Evolutionary conservation across 37 sponge, comb jelly and placozoan genomes (phyloP).

Genomic region (Beroe forskalii): DNA sequence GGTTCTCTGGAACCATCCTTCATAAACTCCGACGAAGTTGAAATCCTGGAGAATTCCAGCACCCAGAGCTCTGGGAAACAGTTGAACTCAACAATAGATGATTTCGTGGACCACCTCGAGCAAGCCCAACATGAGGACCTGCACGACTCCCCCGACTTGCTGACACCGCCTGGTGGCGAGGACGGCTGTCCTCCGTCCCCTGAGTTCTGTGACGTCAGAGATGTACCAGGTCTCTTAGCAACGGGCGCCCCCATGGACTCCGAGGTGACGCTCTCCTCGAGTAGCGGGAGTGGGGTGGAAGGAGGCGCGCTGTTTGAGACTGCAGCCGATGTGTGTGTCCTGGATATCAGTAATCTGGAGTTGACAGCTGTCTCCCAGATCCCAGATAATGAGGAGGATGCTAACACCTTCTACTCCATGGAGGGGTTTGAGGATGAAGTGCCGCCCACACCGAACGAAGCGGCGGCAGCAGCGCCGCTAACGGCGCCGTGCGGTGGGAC

Average conservation of each 20-base stretch:
- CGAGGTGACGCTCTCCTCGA: background rate
- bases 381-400: conserved; percentile 53
- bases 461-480: background rate
- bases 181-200: background rate
- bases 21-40: conserved; percentile 15
- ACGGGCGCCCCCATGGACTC: conserved; percentile 12
- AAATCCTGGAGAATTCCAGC: background rate
- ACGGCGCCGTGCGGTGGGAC: background rate
- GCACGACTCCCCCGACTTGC: no score
- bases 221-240: background rate
- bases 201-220: background rate
- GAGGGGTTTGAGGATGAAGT: conserved; percentile 49
- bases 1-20: background rate
- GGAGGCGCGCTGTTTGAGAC: conserved; percentile 36
- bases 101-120: conserved; percentile 36
- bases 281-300: background rate
- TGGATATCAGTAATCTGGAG: conserved; percentile 52
- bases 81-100: conserved; percentile 21
- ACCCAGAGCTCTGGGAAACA: background rate
- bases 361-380: conserved; percentile 30
- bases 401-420: conserved; percentile 52
- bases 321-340: conserved; percentile 12
- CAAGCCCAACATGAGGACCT: background rate
- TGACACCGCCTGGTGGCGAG: background rate
- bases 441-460: background rate